These are phyloP conservation scores for Siderastrea siderea DNA, from an alignment of 92 coral and sea anemone genomes.

Conservation along the genomic window DNA sequence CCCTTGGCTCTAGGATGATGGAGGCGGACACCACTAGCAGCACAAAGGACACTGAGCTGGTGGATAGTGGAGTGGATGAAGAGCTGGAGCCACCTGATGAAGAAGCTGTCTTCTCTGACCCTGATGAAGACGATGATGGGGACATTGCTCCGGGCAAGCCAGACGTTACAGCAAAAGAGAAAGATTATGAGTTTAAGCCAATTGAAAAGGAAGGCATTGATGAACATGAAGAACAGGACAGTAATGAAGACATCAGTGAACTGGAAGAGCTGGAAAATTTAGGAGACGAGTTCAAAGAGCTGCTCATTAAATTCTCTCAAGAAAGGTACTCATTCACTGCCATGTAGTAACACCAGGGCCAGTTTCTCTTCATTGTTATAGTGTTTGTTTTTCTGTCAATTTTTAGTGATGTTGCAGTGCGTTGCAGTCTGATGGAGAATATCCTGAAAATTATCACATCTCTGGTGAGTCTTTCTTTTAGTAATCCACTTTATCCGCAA, in stretches of 20 bases:
- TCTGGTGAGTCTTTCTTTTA: conserved; percentile 61
- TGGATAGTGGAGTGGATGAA: conserved; percentile 91
- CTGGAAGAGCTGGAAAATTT: conserved; percentile 87
- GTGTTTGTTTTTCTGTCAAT: not conserved
- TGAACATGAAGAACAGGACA: conserved; percentile 88
- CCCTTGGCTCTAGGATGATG: conserved; percentile 61
- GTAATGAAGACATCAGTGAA: conserved; percentile 89
- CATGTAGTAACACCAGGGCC: not conserved
- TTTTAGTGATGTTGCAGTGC: conserved; percentile 78
- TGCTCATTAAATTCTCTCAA: conserved; percentile 87
- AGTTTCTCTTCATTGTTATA: not conserved
- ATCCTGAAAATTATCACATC: conserved; percentile 81
- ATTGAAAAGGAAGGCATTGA: conserved; percentile 77
- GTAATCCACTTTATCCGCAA: not conserved
- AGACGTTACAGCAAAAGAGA: conserved; percentile 65
- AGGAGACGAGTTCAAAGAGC: conserved; percentile 89
- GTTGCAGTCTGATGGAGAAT: conserved; percentile 88
- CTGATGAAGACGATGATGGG: conserved; percentile 93
- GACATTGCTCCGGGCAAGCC: conserved; percentile 67
- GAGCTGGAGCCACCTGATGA: conserved; percentile 89
- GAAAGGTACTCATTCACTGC: conserved; percentile 64
- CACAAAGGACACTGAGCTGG: conserved; percentile 68
- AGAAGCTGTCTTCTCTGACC: conserved; percentile 98
- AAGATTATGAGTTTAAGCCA: conserved; percentile 90
- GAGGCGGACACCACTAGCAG: conserved; percentile 56